Conservation (phyloP, 1,140 invertebrate species). For the Pseudomyrmex pallidus region DNA sequence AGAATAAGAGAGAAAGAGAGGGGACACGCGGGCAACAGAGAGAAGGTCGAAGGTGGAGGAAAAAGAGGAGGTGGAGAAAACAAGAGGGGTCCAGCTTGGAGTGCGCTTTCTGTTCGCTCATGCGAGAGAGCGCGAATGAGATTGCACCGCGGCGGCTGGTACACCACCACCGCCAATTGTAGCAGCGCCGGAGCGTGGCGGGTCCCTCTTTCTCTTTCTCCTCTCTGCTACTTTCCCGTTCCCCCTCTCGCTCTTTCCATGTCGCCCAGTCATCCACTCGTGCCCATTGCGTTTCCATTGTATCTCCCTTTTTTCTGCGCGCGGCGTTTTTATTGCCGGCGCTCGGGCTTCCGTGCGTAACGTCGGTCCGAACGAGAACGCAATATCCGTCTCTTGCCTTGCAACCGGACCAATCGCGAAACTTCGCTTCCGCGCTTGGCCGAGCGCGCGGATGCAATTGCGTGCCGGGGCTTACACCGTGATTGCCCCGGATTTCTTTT, state of each 20-base stretch:
- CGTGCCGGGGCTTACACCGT: conserved; percentile 22
- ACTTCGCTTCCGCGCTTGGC: conserved; percentile 62
- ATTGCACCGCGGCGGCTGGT: conserved; percentile 77
- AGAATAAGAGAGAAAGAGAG: neutral
- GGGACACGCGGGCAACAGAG: neutral
- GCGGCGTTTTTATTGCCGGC: conserved; percentile 71
- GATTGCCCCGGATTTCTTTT: conserved; percentile 41
- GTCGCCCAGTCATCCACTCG: conserved; percentile 72
- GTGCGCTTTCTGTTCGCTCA: conserved; percentile 72
- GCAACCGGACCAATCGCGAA: conserved; percentile 41
- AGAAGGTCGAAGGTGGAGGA: conserved; percentile 26
- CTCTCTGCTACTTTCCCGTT: too few relatives aligned
- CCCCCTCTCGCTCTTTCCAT: conserved; percentile 56
- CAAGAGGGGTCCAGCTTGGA: conserved; percentile 65
- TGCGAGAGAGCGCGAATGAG: conserved; percentile 81
- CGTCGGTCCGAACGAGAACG: conserved; percentile 42
- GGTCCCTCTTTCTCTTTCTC: conserved; percentile 10
- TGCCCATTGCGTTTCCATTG: conserved; percentile 77
- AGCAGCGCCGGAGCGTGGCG: conserved; percentile 64
- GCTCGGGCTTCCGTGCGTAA: conserved; percentile 62
- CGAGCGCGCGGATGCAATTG: conserved; percentile 62
- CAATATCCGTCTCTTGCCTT: conserved; percentile 68
- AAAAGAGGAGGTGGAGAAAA: conserved; percentile 66
- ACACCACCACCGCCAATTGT: conserved; percentile 76
- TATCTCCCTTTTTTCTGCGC: conserved; percentile 74